Evolutionary conservation across 1,140 invertebrate species (phyloP), one percentile per base, ranked within the genome.

Genomic region (Triops longicaudatus): DNA sequence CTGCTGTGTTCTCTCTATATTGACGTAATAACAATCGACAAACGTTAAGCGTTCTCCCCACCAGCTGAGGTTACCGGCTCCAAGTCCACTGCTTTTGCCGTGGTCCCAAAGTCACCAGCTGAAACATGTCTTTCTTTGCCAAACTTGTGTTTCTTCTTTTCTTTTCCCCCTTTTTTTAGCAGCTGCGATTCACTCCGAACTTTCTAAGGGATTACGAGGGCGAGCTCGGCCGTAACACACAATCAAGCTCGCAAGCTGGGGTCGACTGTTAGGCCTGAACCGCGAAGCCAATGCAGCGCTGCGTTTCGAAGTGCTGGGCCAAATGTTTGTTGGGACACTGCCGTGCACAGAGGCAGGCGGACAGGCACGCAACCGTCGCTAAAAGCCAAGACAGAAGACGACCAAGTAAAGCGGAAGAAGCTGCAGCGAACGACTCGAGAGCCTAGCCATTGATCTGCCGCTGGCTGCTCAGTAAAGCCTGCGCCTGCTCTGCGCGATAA

Each of bases 371-470:
- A 63, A 63, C 17, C 50, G 50, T 63, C 50, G 50, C 22, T 7
- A 9, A 0, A 63, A 63, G 50, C 50, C 50, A 63, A 63, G 50
- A 63, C 10, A 63, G 50, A 63, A 63, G 50, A 17, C 17, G n/a
- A 22, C 50, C 50, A 10, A 63, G 50, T 63, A 63, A 63, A 63
- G 43, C 14, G 22, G 50, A 63, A 63, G 50, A 63, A 63, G 50
- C 50, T n/a, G 50, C n/a, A 22, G 50, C 9, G 22, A 22, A 17
- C 17, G 50, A 14, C 50, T 63, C 22, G 50, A 37, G 50, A 63
- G 50, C 50, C n/a, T 63, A 22, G 50, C 50, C 50, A 63, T 63
- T 63, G 50, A 63, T 63, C 50, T 63, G 50, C 50, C 50, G 22
- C 2, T 63, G 17, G 50, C 50, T 63, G n/a, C 50, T 63, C 50